phyloP scores from a whole-genome alignment of 2,888 invertebrate species.

The Trachelus stipa region DNA sequence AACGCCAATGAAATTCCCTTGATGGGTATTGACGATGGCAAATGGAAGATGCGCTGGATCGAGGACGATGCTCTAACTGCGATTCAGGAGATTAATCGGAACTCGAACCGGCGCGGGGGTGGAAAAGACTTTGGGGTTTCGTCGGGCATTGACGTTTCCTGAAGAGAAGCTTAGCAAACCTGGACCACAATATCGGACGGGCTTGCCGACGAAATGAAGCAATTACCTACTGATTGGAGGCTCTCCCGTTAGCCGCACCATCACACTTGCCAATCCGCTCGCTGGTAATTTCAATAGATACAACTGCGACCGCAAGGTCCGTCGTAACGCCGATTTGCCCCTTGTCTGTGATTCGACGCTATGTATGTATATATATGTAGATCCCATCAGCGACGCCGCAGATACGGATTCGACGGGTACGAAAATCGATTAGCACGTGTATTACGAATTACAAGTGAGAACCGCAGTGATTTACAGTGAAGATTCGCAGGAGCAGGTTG shows the following conservation, averaged over 20 bases:
- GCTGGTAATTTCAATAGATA: conserved; percentile 61
- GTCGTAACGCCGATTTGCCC: conserved; percentile 44
- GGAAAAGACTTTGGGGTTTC: conserved; percentile 20
- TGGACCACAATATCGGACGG: not conserved
- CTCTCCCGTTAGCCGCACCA: conserved; percentile 53
- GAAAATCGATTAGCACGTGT: conserved; percentile 30
- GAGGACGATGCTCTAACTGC: not conserved
- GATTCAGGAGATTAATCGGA: not conserved
- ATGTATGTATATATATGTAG: conserved; percentile 4
- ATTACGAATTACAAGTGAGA: conserved; percentile 31
- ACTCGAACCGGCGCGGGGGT: not conserved
- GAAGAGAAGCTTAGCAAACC: conserved; percentile 15
- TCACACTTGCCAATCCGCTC: conserved; percentile 59
- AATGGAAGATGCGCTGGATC: not conserved
- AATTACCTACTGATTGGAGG: conserved; percentile 64
- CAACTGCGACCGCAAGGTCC: conserved; percentile 57
- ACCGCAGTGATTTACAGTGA: conserved; percentile 22
- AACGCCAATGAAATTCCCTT: not conserved
- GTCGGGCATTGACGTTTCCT: conserved; percentile 17
- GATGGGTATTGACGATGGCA: not conserved
- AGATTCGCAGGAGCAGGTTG: not conserved
- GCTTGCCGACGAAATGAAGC: conserved; percentile 56
- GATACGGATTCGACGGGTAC: conserved; percentile 4
- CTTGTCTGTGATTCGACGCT: conserved; percentile 15
- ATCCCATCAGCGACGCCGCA: conserved; percentile 30